Conservation (phyloP, 2,113 vertebrate species). For the Periophthalmodon schlosseri region DNA sequence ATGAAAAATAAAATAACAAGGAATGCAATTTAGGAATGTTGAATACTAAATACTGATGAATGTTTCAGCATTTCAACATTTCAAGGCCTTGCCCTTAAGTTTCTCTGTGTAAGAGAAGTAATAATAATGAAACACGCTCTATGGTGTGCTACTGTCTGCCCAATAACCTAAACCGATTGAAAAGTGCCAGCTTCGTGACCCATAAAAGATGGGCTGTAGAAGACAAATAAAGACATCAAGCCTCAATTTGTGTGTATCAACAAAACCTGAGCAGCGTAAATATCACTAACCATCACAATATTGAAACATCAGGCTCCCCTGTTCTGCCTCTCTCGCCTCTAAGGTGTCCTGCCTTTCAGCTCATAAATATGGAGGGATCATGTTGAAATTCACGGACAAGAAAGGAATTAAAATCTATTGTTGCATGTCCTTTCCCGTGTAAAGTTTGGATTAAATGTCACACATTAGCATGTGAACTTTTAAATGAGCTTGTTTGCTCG, state of each 20-base stretch:
- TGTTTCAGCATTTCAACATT: not conserved
- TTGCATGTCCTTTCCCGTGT: slow-evolving; percentile 85
- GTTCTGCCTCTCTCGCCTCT: slow-evolving; percentile 34
- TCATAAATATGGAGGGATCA: slow-evolving; percentile 82
- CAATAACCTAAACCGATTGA: not conserved
- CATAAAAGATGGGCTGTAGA: not conserved
- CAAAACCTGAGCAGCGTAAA: slow-evolving; percentile 28
- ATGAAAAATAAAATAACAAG: not conserved
- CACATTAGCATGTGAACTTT: slow-evolving; percentile 88
- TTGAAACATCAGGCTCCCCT: slow-evolving; percentile 49
- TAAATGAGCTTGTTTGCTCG: slow-evolving; percentile 88
- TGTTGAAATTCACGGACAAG: slow-evolving; percentile 79
- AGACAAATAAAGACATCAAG: slow-evolving; percentile 16
- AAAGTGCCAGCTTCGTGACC: not conserved
- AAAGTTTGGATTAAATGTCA: slow-evolving; percentile 89
- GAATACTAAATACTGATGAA: not conserved
- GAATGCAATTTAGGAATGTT: not conserved
- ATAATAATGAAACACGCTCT: not conserved
- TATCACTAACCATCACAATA: slow-evolving; percentile 45
- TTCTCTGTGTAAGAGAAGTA: not conserved
- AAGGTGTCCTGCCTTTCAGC: slow-evolving; percentile 70
- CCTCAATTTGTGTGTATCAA: slow-evolving; percentile 33
- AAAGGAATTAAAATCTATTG: slow-evolving; percentile 84
- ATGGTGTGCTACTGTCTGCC: not conserved
- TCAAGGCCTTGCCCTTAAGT: not conserved